phyloP scores from a whole-genome alignment of 1,140 invertebrate genomes.

The Ganaspis sp. region DNA sequence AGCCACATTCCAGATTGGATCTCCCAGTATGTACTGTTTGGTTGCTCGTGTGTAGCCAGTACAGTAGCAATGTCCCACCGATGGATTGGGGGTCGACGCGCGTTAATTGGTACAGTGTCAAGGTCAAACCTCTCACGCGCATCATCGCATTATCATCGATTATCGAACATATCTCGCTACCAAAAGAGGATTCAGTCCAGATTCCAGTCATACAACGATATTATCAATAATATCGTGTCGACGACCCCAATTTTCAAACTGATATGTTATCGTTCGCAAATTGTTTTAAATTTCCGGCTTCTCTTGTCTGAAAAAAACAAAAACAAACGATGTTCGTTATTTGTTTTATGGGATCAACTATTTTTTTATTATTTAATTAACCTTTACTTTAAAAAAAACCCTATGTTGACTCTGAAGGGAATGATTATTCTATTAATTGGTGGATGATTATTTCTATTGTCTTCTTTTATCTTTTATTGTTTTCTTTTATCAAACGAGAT shows the following conservation, averaged over 20 bases:
- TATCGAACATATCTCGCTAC: slow-evolving; percentile 68
- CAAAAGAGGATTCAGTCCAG: slow-evolving; percentile 27
- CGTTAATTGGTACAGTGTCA: slow-evolving; percentile 77
- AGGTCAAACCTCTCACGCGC: slow-evolving; percentile 73
- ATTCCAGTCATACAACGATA: not conserved
- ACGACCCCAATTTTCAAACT: not conserved
- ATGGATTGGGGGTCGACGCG: slow-evolving; percentile 67
- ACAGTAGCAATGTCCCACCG: slow-evolving; percentile 70
- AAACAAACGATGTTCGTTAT: no score
- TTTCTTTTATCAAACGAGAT: no score
- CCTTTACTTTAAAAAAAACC: no score
- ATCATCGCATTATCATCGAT: slow-evolving; percentile 76
- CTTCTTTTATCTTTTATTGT: no score
- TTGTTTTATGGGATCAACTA: no score
- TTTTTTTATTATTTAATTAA: no score
- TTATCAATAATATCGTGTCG: slow-evolving; percentile 2
- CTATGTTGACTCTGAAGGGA: no score
- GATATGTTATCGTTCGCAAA: not conserved
- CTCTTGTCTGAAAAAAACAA: not conserved
- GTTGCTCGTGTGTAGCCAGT: slow-evolving; percentile 60
- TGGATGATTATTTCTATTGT: no score
- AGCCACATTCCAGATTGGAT: slow-evolving; percentile 58
- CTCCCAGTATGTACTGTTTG: slow-evolving; percentile 62
- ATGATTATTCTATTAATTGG: no score
- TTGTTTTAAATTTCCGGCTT: not conserved